Evolutionary conservation across 2,888 invertebrate genomes (phyloP).

Genomic region (Watsonalla binaria): DNA sequence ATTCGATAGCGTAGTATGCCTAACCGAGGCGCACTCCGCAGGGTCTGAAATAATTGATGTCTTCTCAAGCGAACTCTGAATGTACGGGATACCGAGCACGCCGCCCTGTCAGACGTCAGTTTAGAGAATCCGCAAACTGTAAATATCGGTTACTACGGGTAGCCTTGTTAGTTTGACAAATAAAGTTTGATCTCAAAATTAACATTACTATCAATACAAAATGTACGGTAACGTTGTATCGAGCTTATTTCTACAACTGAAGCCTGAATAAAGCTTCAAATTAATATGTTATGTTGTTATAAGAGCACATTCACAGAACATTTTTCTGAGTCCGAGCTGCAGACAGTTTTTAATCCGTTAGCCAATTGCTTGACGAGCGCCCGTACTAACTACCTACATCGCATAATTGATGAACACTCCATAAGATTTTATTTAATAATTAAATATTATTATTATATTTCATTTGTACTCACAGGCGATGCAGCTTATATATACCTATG

Average conservation of each 20-base stretch:
- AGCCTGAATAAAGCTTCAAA: too few species aligned
- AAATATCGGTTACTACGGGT: constrained; percentile 13
- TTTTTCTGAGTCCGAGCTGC: constrained; percentile 1
- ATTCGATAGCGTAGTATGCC: constrained; percentile 26
- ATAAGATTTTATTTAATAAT: not conserved
- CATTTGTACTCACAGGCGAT: too few species aligned
- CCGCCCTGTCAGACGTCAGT: constrained; percentile 14
- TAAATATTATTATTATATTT: not conserved
- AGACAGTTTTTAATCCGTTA: constrained; percentile 31
- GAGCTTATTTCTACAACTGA: too few species aligned
- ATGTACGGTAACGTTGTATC: too few species aligned
- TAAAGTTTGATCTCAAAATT: too few species aligned
- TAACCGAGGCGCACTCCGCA: constrained; percentile 26
- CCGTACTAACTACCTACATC: not conserved
- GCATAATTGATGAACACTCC: not conserved
- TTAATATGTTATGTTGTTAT: not conserved
- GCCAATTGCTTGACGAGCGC: constrained; percentile 15
- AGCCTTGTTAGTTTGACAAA: too few species aligned
- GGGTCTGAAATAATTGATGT: constrained; percentile 49
- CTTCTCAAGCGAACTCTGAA: constrained; percentile 31
- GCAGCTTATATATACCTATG: too few species aligned
- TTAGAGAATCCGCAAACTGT: constrained; percentile 10
- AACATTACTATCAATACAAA: too few species aligned
- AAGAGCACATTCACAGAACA: not conserved
- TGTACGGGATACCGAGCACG: constrained; percentile 17